phyloP scores from a whole-genome alignment of 2,113 vertebrate species.

The Calidris pygmaea region DNA sequence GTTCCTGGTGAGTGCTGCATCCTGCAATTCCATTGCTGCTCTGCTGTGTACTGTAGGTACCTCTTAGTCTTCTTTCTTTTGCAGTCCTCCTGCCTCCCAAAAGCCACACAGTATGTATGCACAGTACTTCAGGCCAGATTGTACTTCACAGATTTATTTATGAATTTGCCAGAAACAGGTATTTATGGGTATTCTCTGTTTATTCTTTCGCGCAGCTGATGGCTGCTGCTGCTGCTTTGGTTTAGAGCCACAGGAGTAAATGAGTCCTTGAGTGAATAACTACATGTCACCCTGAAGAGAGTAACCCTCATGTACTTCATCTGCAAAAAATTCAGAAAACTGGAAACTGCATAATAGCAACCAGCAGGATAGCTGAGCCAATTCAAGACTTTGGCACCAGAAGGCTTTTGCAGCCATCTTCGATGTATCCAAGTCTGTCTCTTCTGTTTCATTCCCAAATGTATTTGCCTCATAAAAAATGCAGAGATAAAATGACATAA shows the following conservation, averaged over 20 bases:
- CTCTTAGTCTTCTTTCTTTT: not conserved
- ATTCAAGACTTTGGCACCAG: not conserved
- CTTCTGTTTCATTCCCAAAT: conserved; percentile 19
- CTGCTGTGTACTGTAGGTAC: not conserved
- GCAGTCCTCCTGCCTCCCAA: not conserved
- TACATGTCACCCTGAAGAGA: conserved; percentile 8
- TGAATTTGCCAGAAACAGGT: not conserved
- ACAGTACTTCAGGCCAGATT: not conserved
- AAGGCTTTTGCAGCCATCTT: not conserved
- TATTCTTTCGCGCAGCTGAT: not conserved
- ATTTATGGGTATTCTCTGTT: conserved; percentile 31
- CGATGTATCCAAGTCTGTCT: not conserved
- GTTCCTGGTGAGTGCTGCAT: not conserved
- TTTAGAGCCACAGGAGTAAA: conserved; percentile 34
- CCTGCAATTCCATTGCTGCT: not conserved
- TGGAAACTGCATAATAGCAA: conserved; percentile 24
- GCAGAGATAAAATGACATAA: not conserved
- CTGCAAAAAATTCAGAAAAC: conserved; percentile 36
- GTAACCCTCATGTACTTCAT: not conserved
- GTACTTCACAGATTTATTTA: not conserved
- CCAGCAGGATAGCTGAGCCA: not conserved
- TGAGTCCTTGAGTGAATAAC: conserved; percentile 53
- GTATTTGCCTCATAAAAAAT: conserved; percentile 14
- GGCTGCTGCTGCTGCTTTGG: not conserved
- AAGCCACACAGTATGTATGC: not conserved